Percentiles rank a stretch among this genome's conserved stretches.
These are phyloP conservation scores for Rhimphoctona megacephalus DNA, from an alignment of 2,888 invertebrate species.

Conservation along the genomic window DNA sequence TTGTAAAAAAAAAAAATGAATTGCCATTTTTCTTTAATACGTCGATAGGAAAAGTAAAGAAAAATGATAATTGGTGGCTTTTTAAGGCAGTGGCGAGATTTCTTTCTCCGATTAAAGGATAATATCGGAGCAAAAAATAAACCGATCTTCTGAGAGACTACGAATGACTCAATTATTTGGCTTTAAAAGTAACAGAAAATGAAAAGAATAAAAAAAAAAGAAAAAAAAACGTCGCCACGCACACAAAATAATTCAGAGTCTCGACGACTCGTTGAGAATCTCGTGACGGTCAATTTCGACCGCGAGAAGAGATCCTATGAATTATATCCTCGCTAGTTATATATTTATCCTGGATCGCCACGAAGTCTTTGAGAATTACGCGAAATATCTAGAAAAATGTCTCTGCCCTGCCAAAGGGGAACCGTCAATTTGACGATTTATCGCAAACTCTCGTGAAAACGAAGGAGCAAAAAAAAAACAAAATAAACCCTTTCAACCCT, in stretches of 20 bases:
- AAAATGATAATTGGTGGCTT: no score
- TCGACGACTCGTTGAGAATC: neutral
- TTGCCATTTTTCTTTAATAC: no score
- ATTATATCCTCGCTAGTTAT: conserved; percentile 35
- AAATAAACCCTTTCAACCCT: neutral
- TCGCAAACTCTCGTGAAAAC: neutral
- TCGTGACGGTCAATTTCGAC: conserved; percentile 11
- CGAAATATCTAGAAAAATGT: conserved; percentile 15
- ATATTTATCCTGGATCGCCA: conserved; percentile 25
- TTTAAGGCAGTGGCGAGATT: neutral
- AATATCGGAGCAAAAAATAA: conserved; percentile 13
- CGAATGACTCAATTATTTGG: conserved; percentile 52
- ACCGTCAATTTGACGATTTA: neutral
- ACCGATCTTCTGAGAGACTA: conserved; percentile 26
- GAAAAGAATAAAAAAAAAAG: neutral
- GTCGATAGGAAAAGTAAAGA: no score
- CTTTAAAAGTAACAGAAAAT: neutral
- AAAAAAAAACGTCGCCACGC: neutral
- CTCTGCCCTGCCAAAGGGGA: neutral
- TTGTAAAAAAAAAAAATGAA: no score
- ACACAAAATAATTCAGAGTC: neutral
- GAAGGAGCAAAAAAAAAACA: neutral
- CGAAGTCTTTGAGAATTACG: conserved; percentile 21
- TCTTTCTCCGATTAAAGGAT: conserved; percentile 38
- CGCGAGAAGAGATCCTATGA: conserved; percentile 29